Base-by-base conservation (phyloP, 35 echinoderm and acorn worm genomes). In the Strongylocentrotus purpuratus region DNA sequence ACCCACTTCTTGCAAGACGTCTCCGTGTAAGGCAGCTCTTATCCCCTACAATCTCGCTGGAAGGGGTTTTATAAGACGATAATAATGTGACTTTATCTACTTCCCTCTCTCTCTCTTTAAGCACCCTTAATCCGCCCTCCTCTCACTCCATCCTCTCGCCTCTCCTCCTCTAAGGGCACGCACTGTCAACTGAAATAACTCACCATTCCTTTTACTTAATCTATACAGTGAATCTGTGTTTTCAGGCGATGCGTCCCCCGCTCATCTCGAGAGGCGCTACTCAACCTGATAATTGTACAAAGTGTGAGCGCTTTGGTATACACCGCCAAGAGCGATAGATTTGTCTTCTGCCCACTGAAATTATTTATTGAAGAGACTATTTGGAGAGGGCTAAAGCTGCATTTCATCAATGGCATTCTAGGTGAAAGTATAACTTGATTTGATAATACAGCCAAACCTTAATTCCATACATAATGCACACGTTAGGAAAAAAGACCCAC, bases 201-300 rank as follows among this genome's bases (percentile, higher is more conserved):
- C 65, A 78, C 65, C 65, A 78, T 78, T 78, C 65, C 65, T 78
- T 78, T 78, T n/a, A 28, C 65, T 28, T 18, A 78, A 78, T 78
- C 65, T 78, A 17, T 59, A 22, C 65, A 28, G 25, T 78, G n/a
- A 78, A 78, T 78, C 20, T 78, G 65, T 78, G 65, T 78, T 78
- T 78, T n/a, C 65, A 78, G 65, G 87, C 87, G 87, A 89, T 89
- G 33, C 33, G 87, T 78, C 31, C 87, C 87, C 87, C 87, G 32
- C 87, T 45, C 87, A 28, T 4, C 87, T 89, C 20, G 87, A 89
- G 87, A 89, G 87, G 87, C 87, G 87, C 14, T 46, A 89, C 87
- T 89, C 87, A 89, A 89, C 87, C 87, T 46, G 87, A 89, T 89
- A 89, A 89, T 89, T 89, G 87, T 46, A 46, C 87, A 89, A 46